Percentiles rank a stretch among this genome's conserved stretches.
These are phyloP conservation scores for Epinotia bilunana DNA, from an alignment of 2,888 invertebrate genomes.

Conservation along the genomic window DNA sequence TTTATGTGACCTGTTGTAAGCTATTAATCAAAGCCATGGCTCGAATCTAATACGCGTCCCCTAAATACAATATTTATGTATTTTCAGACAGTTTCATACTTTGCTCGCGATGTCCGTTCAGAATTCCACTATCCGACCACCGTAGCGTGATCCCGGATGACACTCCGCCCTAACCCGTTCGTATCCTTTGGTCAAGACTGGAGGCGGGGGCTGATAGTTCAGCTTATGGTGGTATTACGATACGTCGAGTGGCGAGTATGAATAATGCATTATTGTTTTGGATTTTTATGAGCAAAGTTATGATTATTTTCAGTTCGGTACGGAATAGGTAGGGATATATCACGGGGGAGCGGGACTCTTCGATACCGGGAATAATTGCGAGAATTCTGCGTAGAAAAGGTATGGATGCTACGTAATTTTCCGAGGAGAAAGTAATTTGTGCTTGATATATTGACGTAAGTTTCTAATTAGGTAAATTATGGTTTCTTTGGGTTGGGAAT, in stretches of 20 bases:
- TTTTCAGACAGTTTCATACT: slow-evolving; percentile 81
- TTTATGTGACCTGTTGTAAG: slow-evolving; percentile 45
- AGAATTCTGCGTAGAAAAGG: slow-evolving; percentile 58
- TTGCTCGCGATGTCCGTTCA: slow-evolving; percentile 74
- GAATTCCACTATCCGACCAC: slow-evolving; percentile 66
- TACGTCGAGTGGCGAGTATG: slow-evolving; percentile 78
- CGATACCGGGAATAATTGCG: slow-evolving; percentile 72
- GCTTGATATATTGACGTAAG: slow-evolving; percentile 52
- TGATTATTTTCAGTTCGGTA: slow-evolving; percentile 84
- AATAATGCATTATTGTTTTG: slow-evolving; percentile 85
- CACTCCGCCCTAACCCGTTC: slow-evolving; percentile 53
- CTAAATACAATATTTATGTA: slow-evolving; percentile 84
- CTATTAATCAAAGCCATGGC: slow-evolving; percentile 54
- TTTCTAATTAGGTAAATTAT: slow-evolving; percentile 46
- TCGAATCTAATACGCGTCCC: slow-evolving; percentile 63
- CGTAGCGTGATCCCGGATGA: slow-evolving; percentile 62
- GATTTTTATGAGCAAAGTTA: slow-evolving; percentile 85
- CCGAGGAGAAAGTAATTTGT: slow-evolving; percentile 64
- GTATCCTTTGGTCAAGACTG: slow-evolving; percentile 57
- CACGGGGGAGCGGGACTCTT: slow-evolving; percentile 64
- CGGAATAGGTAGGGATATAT: slow-evolving; percentile 72
- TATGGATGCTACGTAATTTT: slow-evolving; percentile 57
- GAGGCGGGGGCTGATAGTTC: slow-evolving; percentile 56
- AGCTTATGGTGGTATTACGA: slow-evolving; percentile 61
- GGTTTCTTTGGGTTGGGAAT: slow-evolving; percentile 45